Evolutionary conservation across 2,888 invertebrate genomes (phyloP).

Genomic region (Macaria liturata): DNA sequence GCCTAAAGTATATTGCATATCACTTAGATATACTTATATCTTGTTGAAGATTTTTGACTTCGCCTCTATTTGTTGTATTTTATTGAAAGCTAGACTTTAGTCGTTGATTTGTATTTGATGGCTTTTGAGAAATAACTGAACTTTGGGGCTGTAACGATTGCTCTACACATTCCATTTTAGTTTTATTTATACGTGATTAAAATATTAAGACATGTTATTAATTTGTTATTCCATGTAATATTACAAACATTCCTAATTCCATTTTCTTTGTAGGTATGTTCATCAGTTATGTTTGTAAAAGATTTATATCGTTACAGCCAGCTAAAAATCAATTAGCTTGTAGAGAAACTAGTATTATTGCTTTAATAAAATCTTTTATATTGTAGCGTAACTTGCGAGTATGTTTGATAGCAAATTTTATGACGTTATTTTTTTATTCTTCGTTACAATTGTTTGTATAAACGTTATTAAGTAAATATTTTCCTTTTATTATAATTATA

Average conservation of each 20-base stretch:
- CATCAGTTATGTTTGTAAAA: background rate
- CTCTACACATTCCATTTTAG: background rate
- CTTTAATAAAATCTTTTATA: conserved; percentile 55
- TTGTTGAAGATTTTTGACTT: conserved; percentile 48
- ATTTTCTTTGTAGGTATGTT: no score
- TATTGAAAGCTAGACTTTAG: conserved; percentile 50
- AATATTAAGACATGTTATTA: no score
- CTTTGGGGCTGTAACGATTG: conserved; percentile 32
- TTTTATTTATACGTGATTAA: background rate
- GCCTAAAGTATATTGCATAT: conserved; percentile 81
- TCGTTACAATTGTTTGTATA: conserved; percentile 51
- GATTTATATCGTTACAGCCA: conserved; percentile 42
- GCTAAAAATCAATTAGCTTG: conserved; percentile 40
- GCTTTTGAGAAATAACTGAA: conserved; percentile 40
- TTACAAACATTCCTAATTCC: no score
- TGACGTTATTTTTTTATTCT: conserved; percentile 53
- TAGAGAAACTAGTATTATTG: conserved; percentile 47
- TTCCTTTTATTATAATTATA: conserved; percentile 32
- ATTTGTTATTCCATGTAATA: no score
- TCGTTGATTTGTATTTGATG: conserved; percentile 32
- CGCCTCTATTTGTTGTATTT: conserved; percentile 47
- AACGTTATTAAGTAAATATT: conserved; percentile 42
- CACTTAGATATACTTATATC: conserved; percentile 68
- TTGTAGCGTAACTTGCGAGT: conserved; percentile 46
- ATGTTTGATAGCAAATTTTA: conserved; percentile 67